Percentiles rank a stretch among this genome's conserved stretches.
phyloP scores from a whole-genome alignment of 2,888 invertebrate genomes.

The Acholoe squamosa region DNA sequence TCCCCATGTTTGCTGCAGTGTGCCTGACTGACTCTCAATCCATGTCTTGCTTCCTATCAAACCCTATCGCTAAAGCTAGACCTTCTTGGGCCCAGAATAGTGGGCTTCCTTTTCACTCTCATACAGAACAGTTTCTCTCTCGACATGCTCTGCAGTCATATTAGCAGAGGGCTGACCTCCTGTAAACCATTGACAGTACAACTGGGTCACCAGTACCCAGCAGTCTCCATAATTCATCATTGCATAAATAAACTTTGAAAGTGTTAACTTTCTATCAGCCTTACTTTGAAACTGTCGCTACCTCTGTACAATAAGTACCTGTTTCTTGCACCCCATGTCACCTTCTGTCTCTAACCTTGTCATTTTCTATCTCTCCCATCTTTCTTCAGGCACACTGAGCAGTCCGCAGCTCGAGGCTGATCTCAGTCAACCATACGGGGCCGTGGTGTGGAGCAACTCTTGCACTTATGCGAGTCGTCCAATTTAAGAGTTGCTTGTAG shows the following conservation, averaged over 20 bases:
- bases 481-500: background rate
- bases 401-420: constrained; percentile 22
- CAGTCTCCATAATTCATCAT: background rate
- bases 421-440: constrained; percentile 14
- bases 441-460: background rate
- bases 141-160: background rate
- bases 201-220: background rate
- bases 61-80: background rate
- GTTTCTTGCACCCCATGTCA: too few relatives aligned
- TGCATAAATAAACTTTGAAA: background rate
- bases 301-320: background rate
- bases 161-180: too few relatives aligned
- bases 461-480: background rate
- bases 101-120: background rate
- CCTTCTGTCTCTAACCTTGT: background rate
- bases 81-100: too few relatives aligned
- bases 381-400: constrained; percentile 46
- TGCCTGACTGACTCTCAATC: constrained; percentile 6
- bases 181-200: too few relatives aligned
- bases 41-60: background rate
- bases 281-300: background rate
- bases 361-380: background rate
- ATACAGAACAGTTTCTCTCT: background rate
- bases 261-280: background rate
- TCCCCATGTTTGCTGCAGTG: constrained; percentile 41